Percentiles rank a stretch among this genome's conserved stretches.
Evolutionary conservation across 2,797 vertebrate genomes (phyloP).

Genomic region (Enteromius paludinosus): DNA sequence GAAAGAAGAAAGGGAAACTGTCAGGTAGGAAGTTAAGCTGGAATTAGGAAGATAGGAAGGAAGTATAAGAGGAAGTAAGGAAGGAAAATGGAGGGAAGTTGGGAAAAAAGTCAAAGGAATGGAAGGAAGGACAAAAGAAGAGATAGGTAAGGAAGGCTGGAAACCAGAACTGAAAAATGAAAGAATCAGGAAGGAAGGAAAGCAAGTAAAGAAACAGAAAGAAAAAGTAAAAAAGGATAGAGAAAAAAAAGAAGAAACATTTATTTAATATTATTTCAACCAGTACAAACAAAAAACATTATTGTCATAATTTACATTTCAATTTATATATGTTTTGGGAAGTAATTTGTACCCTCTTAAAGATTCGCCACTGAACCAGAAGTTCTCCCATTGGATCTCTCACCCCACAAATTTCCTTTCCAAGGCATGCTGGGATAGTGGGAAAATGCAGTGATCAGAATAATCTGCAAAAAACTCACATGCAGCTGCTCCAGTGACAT

Average conservation of each 20-base stretch:
- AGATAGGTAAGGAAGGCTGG: background rate
- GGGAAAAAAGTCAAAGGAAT: background rate
- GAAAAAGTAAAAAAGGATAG: background rate
- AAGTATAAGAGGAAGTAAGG: background rate
- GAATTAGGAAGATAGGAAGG: background rate
- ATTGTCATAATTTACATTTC: background rate
- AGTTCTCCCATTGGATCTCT: background rate
- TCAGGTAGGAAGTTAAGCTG: background rate
- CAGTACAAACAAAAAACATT: background rate
- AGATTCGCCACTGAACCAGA: background rate
- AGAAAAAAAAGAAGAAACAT: background rate
- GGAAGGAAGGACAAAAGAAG: background rate
- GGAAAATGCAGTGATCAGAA: conserved; percentile 1
- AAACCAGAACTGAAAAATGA: background rate
- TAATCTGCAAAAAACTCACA: conserved; percentile 11
- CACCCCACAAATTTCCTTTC: background rate
- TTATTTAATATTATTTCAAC: background rate
- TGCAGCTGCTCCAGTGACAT: conserved; percentile 1
- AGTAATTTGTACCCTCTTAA: background rate
- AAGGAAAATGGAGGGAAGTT: background rate
- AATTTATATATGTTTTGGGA: too few species aligned
- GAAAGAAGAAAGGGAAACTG: background rate
- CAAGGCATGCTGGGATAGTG: background rate
- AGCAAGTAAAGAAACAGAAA: background rate
- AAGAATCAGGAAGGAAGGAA: background rate